Evolutionary conservation across 53 echinoderm and acorn worm genomes (phyloP).

Genomic region (Echinometra lucunter): DNA sequence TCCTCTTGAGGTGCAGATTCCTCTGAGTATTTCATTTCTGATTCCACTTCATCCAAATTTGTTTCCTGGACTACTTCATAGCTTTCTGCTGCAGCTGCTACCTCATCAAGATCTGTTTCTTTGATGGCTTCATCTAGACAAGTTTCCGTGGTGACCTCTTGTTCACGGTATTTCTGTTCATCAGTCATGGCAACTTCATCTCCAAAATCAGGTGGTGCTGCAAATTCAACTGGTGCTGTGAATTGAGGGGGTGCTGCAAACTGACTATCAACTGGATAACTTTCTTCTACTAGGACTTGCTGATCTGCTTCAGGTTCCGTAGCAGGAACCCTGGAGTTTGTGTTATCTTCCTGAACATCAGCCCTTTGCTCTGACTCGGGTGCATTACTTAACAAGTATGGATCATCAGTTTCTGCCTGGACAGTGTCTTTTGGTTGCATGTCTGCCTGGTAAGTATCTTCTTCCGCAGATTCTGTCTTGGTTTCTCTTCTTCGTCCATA

Average conservation of each 20-base stretch:
- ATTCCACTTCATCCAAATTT: slow-evolving; percentile 60
- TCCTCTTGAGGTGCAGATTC: slow-evolving; percentile 1
- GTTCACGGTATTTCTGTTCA: slow-evolving; percentile 6
- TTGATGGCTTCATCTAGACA: slow-evolving; percentile 51
- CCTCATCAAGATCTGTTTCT: slow-evolving; percentile 50
- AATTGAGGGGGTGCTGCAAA: slow-evolving; percentile 36
- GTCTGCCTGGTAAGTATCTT: slow-evolving; percentile 37
- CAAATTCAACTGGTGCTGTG: slow-evolving; percentile 58
- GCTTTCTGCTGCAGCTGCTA: slow-evolving; percentile 3
- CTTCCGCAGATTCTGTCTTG: slow-evolving; percentile 51
- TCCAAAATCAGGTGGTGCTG: not conserved
- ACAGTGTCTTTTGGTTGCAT: not conserved
- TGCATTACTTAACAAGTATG: slow-evolving; percentile 33
- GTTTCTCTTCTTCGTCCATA: slow-evolving; percentile 49
- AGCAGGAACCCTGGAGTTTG: slow-evolving; percentile 14
- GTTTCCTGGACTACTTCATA: slow-evolving; percentile 47
- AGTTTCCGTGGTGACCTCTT: slow-evolving; percentile 57
- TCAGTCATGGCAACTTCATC: not conserved
- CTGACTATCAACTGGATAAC: slow-evolving; percentile 49
- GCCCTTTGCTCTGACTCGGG: slow-evolving; percentile 65
- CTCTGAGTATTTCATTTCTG: slow-evolving; percentile 33
- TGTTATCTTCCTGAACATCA: not conserved
- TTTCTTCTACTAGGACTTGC: slow-evolving; percentile 53
- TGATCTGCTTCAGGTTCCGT: slow-evolving; percentile 63
- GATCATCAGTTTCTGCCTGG: slow-evolving; percentile 16